Evolutionary conservation across 2,888 invertebrate species (phyloP).

Genomic region (Cheilosia grossa): DNA sequence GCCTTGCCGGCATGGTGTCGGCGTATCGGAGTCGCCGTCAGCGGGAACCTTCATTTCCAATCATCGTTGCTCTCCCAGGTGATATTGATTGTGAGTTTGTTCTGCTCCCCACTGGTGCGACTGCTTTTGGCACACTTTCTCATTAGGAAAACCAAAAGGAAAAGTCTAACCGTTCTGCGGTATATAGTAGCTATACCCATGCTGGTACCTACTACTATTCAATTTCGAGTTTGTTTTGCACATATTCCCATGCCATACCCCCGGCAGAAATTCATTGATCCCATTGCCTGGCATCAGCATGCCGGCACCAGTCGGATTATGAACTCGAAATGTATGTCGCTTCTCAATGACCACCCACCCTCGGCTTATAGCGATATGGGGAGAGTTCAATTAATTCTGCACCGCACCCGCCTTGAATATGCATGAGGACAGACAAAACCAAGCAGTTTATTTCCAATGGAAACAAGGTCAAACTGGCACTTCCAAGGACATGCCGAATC

Average conservation of each 20-base stretch:
- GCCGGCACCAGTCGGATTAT: conserved; percentile 5
- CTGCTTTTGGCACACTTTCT: conserved; percentile 44
- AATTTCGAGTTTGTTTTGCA: conserved; percentile 10
- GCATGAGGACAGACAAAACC: conserved; percentile 28
- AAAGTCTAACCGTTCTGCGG: not conserved
- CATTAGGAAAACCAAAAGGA: conserved; percentile 16
- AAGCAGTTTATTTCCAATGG: conserved; percentile 22
- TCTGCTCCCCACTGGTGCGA: not conserved
- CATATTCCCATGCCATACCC: conserved; percentile 1
- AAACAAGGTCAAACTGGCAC: conserved; percentile 33
- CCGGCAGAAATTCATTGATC: conserved; percentile 15
- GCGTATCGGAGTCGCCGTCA: not conserved
- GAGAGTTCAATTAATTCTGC: conserved; percentile 33
- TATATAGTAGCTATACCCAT: too few species aligned
- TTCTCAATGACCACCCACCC: conserved; percentile 19
- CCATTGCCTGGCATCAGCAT: not conserved
- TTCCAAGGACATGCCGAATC: conserved; percentile 30
- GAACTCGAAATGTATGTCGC: conserved; percentile 29
- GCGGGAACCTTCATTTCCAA: conserved; percentile 39
- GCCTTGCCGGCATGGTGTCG: conserved; percentile 19
- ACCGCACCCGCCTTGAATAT: conserved; percentile 22
- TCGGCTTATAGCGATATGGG: not conserved
- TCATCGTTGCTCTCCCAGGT: conserved; percentile 55
- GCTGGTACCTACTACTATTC: not conserved
- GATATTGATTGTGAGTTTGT: conserved; percentile 59